Conservation (phyloP, 2,888 invertebrate species). For the Hydroisotoma schaefferi region DNA sequence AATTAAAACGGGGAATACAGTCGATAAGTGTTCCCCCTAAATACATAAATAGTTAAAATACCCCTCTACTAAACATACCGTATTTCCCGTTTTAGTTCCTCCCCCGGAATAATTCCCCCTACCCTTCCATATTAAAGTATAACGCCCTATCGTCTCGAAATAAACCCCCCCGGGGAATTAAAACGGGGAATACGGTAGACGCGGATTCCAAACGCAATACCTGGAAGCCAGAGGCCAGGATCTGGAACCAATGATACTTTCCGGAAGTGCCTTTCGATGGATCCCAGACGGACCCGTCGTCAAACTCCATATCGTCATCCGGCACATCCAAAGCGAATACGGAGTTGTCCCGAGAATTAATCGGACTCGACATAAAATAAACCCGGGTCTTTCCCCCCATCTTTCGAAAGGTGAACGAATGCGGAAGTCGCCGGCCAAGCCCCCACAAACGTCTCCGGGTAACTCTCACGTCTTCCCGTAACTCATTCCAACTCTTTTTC, state of each 20-base stretch:
- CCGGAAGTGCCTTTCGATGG: too few relatives aligned
- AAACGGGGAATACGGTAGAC: too few relatives aligned
- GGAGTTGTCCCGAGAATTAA: conserved; percentile 82
- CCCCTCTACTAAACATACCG: neutral
- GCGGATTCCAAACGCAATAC: conserved; percentile 41
- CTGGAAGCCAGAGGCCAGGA: conserved; percentile 45
- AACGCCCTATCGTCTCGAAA: too few relatives aligned
- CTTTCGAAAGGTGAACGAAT: conserved; percentile 74
- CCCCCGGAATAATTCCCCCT: too few relatives aligned
- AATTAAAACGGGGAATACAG: too few relatives aligned
- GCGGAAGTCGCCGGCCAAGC: conserved; percentile 76
- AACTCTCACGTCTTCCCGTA: conserved; percentile 74
- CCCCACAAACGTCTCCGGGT: conserved; percentile 72
- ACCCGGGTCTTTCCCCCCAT: conserved; percentile 66
- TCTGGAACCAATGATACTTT: conserved; percentile 44
- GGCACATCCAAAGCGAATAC: conserved; percentile 47
- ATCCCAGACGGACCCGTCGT: too few relatives aligned
- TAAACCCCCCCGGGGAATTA: too few relatives aligned
- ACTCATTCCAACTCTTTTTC: conserved; percentile 68
- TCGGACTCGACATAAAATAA: conserved; percentile 84
- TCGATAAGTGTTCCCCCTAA: conserved; percentile 37
- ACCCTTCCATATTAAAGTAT: too few relatives aligned
- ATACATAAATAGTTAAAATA: neutral
- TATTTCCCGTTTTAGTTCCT: too few relatives aligned
- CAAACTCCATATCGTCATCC: conserved; percentile 27